These are phyloP conservation scores for Lysandra bellargus DNA, from an alignment of 2,888 invertebrate species.

Conservation along the genomic window DNA sequence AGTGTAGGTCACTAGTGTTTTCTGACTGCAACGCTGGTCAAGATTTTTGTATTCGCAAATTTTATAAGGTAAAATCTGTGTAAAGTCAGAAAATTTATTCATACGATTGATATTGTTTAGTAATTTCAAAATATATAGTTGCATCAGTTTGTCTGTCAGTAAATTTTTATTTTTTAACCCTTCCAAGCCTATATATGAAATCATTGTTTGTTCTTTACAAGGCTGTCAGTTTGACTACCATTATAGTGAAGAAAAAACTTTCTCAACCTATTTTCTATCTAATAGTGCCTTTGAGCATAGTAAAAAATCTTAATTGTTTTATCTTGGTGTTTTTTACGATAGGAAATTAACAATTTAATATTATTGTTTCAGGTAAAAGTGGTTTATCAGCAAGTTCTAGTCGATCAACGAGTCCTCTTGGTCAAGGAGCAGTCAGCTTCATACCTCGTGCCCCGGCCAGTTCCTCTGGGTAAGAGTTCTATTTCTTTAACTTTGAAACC, in stretches of 20 bases:
- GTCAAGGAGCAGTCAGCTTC: conserved; percentile 72
- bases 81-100: neutral
- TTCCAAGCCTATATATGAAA: too few species aligned
- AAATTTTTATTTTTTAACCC: neutral
- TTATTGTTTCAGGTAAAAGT: conserved; percentile 63
- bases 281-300: too few species aligned
- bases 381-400: conserved; percentile 81
- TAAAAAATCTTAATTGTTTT: too few species aligned
- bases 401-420: conserved; percentile 79
- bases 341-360: conserved; percentile 32
- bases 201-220: too few species aligned
- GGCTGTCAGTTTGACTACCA: too few species aligned
- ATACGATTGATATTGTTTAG: neutral
- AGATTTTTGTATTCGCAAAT: neutral
- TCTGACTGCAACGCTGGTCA: neutral
- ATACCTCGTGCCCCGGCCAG: conserved; percentile 78
- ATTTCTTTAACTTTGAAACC: neutral
- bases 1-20: conserved; percentile 63
- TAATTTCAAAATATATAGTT: neutral
- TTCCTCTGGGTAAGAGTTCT: conserved; percentile 74
- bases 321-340: too few species aligned
- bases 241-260: too few species aligned
- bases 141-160: neutral
- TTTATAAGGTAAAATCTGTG: neutral
- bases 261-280: too few species aligned